Evolutionary conservation across 2,888 invertebrate species (phyloP), one percentile per base, ranked within the genome.

Genomic region (Malthinus flaveolus): DNA sequence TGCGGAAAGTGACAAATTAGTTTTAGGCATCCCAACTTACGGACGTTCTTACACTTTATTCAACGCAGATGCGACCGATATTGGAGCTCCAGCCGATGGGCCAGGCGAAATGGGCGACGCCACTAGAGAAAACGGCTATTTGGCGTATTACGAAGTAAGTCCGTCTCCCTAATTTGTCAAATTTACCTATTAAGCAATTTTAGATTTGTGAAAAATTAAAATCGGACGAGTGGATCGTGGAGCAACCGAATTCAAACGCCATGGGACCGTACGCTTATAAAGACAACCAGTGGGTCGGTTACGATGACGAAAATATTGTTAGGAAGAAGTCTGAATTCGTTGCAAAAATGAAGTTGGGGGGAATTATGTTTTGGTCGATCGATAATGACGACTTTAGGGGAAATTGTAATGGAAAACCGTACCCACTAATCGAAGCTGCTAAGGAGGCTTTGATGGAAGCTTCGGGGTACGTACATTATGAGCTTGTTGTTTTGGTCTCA

Each of bases 381-480:
- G 95, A 95, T 79, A 95, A 94, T 75, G 95, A 96, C 65, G 95
- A 96, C 74, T 96, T 95, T 82, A 85, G 95, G 45, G 95, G 95
- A n/a, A 85, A 84, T 33, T 95, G 95, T 73, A 90, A 90, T 65
- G 89, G 86, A 23, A 88, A 89, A 73, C 90, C 93, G 0, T 95
- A 94, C 80, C 95, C 95, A 0, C 81, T 96, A 46, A 94, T 95
- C 65, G 95, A 95, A 75, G 93, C 95, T 0, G 95, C 91, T 32
- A 95, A 95, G 75, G 91, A 91, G 73, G 85, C 91, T 0, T 84
- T 93, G 68, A 77, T 88, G 34, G 80, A 83, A 42, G 85, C 84
- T 1, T 49, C 51, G 7, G 52, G 49, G 45, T 58, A 62, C 8
- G 31, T 42, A n/a, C 2, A 32, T 47, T n/a, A 1, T 3, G 6